Percentiles rank a stretch among this genome's conserved stretches.
Evolutionary conservation across 1,140 invertebrate species (phyloP).

Genomic region (Euglossa dilemma): DNA sequence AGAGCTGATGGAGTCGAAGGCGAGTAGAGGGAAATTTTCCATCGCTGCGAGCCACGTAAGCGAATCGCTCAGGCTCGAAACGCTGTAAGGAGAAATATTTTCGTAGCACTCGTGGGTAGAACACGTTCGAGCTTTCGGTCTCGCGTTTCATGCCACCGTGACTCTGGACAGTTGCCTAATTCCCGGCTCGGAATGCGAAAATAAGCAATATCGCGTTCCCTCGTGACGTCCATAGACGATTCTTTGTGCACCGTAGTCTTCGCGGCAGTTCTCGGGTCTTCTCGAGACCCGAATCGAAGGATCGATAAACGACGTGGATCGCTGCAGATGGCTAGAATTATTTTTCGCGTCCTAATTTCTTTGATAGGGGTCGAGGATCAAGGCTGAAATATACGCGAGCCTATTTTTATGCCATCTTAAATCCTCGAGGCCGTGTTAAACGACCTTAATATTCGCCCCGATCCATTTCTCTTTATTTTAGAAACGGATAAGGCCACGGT

Average conservation of each 20-base stretch:
- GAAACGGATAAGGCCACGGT: too few relatives aligned
- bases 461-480: too few relatives aligned
- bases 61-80: conserved; percentile 17
- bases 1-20: background rate
- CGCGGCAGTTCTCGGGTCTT: too few relatives aligned
- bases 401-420: too few relatives aligned
- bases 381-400: too few relatives aligned
- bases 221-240: background rate
- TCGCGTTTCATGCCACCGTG: conserved; percentile 43
- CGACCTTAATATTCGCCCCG: too few relatives aligned
- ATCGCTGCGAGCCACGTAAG: background rate
- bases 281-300: too few relatives aligned
- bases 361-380: too few relatives aligned
- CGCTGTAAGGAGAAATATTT: conserved; percentile 47
- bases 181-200: conserved; percentile 11
- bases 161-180: background rate
- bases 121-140: conserved; percentile 34
- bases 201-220: conserved; percentile 45
- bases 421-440: too few relatives aligned
- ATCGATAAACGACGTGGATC: too few relatives aligned
- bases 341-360: background rate
- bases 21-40: background rate
- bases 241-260: background rate
- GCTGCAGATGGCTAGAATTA: background rate
- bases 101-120: conserved; percentile 26